Conservation (phyloP, 1,140 invertebrate genomes). For the Bilobella aurantiaca region DNA sequence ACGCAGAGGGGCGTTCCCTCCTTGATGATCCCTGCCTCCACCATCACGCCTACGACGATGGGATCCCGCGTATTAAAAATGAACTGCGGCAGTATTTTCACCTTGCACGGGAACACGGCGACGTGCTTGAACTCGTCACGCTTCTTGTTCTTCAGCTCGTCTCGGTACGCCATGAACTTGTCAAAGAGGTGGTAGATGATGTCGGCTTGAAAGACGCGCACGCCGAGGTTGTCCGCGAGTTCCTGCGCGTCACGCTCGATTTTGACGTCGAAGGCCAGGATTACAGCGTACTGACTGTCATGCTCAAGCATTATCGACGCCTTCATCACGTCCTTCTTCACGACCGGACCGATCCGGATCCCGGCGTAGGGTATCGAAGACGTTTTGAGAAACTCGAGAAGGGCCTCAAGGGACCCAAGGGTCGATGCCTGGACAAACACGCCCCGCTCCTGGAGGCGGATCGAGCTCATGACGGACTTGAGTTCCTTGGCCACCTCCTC, state of each 20-base stretch:
- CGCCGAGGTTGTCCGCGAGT: conserved; percentile 51
- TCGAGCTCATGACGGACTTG: conserved; percentile 76
- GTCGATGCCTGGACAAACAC: conserved; percentile 99
- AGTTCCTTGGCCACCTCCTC: conserved; percentile 72
- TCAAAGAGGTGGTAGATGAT: conserved; percentile 99
- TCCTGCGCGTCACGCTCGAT: conserved; percentile 96
- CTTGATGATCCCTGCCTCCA: conserved; percentile 90
- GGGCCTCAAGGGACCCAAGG: conserved; percentile 90
- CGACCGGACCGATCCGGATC: conserved; percentile 97
- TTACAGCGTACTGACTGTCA: conserved; percentile 92
- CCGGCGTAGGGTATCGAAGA: conserved; percentile 98
- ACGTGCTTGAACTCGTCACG: conserved; percentile 90
- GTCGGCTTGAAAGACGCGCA: conserved; percentile 75
- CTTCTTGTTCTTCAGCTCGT: conserved; percentile 85
- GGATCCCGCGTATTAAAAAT: conserved; percentile 97
- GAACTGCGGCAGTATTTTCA: conserved; percentile 74
- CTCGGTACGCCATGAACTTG: conserved; percentile 86
- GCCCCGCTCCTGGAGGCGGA: conserved; percentile 81
- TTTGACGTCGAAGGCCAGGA: conserved; percentile 98
- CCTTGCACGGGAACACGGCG: conserved; percentile 96
- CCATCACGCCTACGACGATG: conserved; percentile 89
- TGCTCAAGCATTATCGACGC: conserved; percentile 98
- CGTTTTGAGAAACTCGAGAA: conserved; percentile 86
- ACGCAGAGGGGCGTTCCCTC: conserved; percentile 95
- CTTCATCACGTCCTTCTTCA: conserved; percentile 99